phyloP scores from a whole-genome alignment of 2,113 vertebrate species.

The Notiomystis cincta region DNA sequence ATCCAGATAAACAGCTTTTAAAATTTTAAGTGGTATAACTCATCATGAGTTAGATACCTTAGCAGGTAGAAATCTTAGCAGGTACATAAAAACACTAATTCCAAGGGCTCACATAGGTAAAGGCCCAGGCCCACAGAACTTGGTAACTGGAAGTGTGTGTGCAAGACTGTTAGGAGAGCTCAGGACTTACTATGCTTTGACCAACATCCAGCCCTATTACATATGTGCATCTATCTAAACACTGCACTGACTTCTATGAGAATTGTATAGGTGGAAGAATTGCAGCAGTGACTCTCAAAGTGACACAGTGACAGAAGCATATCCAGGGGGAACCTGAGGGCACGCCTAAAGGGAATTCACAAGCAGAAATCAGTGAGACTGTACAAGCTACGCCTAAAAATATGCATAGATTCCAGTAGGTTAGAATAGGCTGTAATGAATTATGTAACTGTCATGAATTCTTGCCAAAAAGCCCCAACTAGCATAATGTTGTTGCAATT shows the following conservation, averaged over 20 bases:
- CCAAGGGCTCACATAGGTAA: neutral
- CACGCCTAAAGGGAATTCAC: neutral
- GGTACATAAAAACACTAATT: neutral
- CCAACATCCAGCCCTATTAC: neutral
- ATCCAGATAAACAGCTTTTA: neutral
- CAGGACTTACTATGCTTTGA: neutral
- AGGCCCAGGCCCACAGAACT: neutral
- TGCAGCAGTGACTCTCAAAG: neutral
- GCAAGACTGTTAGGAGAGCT: neutral
- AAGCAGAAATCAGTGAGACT: neutral
- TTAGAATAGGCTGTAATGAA: slow-evolving; percentile 51
- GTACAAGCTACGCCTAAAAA: neutral
- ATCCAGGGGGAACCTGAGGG: neutral
- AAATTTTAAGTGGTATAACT: neutral
- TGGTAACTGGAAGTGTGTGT: neutral
- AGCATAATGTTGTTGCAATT: slow-evolving; percentile 48
- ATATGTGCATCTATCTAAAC: neutral
- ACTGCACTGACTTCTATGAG: neutral
- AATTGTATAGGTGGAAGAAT: neutral
- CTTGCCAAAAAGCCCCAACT: slow-evolving; percentile 34
- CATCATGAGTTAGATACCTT: neutral
- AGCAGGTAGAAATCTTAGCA: neutral
- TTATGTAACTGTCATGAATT: slow-evolving; percentile 41
- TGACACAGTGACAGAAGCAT: neutral
- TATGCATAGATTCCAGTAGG: slow-evolving; percentile 22